These are phyloP conservation scores for Orbicella faveolata DNA, from an alignment of 64 coral and sea anemone species.

Conservation along the genomic window DNA sequence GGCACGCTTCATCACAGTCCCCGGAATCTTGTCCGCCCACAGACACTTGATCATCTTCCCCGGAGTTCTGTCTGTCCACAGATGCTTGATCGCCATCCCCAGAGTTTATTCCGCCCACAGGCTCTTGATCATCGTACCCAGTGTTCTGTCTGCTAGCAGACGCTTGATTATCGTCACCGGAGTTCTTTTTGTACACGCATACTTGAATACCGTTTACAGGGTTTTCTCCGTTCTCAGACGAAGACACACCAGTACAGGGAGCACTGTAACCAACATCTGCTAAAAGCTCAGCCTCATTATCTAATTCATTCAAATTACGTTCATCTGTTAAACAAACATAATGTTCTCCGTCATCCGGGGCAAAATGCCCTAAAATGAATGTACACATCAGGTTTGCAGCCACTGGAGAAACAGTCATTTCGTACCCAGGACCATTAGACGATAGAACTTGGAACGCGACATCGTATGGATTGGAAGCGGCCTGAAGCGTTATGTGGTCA, in stretches of 20 bases:
- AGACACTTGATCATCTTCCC: too few relatives aligned
- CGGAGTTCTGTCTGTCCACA: too few relatives aligned
- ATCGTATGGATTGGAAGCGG: conserved; percentile 19
- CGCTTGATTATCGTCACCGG: too few relatives aligned
- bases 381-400: conserved; percentile 1
- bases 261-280: too few relatives aligned
- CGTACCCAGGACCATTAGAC: conserved; percentile 9
- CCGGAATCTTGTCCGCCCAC: conserved; percentile 5
- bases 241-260: too few relatives aligned
- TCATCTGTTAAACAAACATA: background rate
- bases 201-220: too few relatives aligned
- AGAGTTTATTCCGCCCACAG: too few relatives aligned
- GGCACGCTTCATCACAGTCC: background rate
- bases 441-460: conserved; percentile 36
- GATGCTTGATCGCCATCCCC: too few relatives aligned
- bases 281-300: background rate
- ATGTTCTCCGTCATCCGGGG: conserved; percentile 25
- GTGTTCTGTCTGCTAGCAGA: too few relatives aligned
- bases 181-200: too few relatives aligned
- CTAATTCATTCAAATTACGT: background rate
- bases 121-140: too few relatives aligned
- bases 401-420: background rate
- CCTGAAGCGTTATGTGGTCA: conserved; percentile 38
- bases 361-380: conserved; percentile 30
- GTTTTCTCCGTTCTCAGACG: too few relatives aligned